Conservation (phyloP, 2,113 vertebrate genomes). For the Cyprinodon variegatus region DNA sequence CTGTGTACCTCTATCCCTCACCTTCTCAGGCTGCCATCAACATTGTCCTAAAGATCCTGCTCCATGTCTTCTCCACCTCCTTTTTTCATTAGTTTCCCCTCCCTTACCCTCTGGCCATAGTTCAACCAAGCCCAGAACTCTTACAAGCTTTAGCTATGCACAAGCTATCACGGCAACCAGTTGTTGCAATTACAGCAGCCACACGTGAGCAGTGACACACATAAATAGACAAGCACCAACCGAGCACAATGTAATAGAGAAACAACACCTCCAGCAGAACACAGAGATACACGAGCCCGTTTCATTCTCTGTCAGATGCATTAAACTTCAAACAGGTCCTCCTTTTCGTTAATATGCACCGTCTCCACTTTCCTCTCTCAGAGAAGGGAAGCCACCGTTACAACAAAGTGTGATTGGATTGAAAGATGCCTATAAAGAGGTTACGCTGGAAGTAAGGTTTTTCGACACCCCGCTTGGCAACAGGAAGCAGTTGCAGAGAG, state of each 20-base stretch:
- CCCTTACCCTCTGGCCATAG: constrained; percentile 18
- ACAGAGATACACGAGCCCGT: constrained; percentile 51
- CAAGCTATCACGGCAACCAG: constrained; percentile 57
- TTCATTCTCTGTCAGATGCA: constrained; percentile 65
- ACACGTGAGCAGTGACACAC: constrained; percentile 11
- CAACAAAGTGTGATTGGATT: constrained; percentile 46
- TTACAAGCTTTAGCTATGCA: constrained; percentile 59
- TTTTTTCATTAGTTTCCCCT: constrained; percentile 18
- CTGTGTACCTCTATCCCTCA: constrained; percentile 48
- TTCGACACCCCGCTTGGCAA: constrained; percentile 64
- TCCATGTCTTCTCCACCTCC: constrained; percentile 1
- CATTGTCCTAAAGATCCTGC: not conserved
- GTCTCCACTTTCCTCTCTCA: constrained; percentile 49
- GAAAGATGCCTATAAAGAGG: constrained; percentile 58
- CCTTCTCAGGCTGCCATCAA: constrained; percentile 27
- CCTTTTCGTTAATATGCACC: constrained; percentile 56
- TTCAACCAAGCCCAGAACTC: constrained; percentile 54
- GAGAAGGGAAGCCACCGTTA: constrained; percentile 52
- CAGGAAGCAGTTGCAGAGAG: constrained; percentile 43
- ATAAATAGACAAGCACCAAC: constrained; percentile 12
- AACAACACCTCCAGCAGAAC: constrained; percentile 62
- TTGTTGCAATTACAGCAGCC: constrained; percentile 58
- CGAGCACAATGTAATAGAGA: constrained; percentile 25
- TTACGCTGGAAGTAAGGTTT: constrained; percentile 52
- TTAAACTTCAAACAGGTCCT: constrained; percentile 66